phyloP scores from a whole-genome alignment of 2,888 invertebrate species.

The Monopis laevigella region DNA sequence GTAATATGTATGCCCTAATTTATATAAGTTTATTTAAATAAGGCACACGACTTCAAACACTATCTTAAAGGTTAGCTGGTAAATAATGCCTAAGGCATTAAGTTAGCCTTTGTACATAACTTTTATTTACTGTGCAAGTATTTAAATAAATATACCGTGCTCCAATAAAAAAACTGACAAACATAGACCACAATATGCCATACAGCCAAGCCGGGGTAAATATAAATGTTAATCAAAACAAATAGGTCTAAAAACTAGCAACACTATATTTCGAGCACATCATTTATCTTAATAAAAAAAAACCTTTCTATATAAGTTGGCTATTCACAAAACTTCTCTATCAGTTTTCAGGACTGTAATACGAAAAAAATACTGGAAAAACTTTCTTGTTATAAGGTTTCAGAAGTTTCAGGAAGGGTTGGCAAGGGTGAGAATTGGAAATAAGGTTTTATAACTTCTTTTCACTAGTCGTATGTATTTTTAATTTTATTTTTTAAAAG shows the following conservation, averaged over 20 bases:
- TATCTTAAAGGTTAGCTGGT: too few species aligned
- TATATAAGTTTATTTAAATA: too few species aligned
- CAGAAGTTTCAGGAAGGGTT: not conserved
- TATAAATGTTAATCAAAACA: not conserved
- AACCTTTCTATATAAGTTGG: not conserved
- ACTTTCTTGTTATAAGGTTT: not conserved
- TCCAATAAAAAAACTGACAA: too few species aligned
- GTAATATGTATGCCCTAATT: too few species aligned
- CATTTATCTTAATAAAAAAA: constrained; percentile 2
- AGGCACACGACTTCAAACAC: too few species aligned
- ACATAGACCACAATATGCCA: too few species aligned
- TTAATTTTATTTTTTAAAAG: not conserved
- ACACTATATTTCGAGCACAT: not conserved
- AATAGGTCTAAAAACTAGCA: not conserved
- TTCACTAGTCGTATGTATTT: not conserved
- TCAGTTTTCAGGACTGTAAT: not conserved
- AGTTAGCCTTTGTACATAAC: too few species aligned
- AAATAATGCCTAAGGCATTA: too few species aligned
- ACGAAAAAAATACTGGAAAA: not conserved
- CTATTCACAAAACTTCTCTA: constrained; percentile 4
- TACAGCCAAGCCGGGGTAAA: too few species aligned
- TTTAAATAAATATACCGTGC: too few species aligned
- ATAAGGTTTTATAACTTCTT: not conserved
- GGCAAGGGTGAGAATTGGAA: not conserved
- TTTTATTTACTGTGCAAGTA: too few species aligned